Percentiles rank a stretch among this genome's conserved stretches.
Evolutionary conservation across 2,113 vertebrate species (phyloP).

Genomic region (Ailuropoda melanoleuca): DNA sequence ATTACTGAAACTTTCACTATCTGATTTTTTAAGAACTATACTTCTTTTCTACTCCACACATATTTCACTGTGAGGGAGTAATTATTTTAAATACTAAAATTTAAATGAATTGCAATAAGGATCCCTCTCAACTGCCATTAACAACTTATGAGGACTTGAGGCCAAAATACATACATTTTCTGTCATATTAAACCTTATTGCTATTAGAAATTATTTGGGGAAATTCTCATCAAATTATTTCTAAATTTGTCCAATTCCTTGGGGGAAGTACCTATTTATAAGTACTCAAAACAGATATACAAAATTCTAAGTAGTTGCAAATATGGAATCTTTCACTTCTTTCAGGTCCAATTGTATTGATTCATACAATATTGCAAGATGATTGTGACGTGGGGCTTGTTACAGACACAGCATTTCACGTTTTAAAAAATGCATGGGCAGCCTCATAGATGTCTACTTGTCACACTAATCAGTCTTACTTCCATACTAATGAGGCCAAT

Average conservation of each 20-base stretch:
- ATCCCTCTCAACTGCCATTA: background rate
- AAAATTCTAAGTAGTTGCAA: background rate
- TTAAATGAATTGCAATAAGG: background rate
- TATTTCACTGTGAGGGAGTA: background rate
- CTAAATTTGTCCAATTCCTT: background rate
- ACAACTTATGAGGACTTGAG: background rate
- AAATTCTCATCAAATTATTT: background rate
- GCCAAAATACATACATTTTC: background rate
- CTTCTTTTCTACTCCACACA: background rate
- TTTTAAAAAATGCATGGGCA: background rate
- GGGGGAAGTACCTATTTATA: background rate
- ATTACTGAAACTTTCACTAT: background rate
- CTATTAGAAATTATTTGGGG: slow-evolving; percentile 28
- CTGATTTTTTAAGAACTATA: background rate
- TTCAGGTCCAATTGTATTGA: background rate
- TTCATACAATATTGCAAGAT: background rate
- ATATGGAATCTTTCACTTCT: background rate
- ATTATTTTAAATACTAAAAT: background rate
- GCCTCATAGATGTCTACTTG: background rate
- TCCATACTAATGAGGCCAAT: background rate
- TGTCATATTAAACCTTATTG: background rate
- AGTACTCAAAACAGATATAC: background rate
- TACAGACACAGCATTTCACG: background rate
- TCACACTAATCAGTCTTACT: background rate
- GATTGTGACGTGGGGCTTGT: background rate